Conservation (phyloP, 2,113 vertebrate species). For the Salvator merianae region DNA sequence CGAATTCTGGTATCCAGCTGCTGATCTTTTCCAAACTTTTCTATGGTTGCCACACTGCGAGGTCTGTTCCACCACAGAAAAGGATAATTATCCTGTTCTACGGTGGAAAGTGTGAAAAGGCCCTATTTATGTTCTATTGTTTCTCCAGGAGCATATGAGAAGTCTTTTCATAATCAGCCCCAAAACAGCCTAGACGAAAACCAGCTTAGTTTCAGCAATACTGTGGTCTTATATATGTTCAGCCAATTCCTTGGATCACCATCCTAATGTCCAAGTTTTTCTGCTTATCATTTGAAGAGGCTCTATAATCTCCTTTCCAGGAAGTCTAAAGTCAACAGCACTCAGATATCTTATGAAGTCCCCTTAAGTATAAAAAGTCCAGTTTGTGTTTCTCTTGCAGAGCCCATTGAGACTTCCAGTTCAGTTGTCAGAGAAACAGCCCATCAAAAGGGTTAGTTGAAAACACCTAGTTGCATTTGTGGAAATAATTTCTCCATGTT, state of each 20-base stretch:
- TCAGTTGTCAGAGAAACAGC: conserved; percentile 11
- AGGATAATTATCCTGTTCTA: too few relatives aligned
- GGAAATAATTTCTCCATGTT: conserved; percentile 13
- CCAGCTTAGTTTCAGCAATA: too few relatives aligned
- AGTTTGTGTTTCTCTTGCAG: conserved; percentile 21
- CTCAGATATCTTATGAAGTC: not conserved
- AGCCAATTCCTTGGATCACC: not conserved
- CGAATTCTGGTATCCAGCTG: too few relatives aligned
- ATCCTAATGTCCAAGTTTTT: not conserved
- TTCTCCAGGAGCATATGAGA: too few relatives aligned
- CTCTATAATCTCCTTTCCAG: not conserved
- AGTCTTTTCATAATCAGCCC: too few relatives aligned
- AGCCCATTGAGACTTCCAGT: not conserved
- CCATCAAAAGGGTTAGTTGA: not conserved
- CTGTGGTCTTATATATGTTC: not conserved
- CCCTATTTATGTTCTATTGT: too few relatives aligned
- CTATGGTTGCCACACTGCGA: too few relatives aligned
- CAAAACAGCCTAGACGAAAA: too few relatives aligned
- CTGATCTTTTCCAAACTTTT: too few relatives aligned
- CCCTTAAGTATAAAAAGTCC: not conserved
- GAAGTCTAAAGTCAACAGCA: not conserved
- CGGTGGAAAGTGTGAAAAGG: too few relatives aligned
- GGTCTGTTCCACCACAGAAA: too few relatives aligned
- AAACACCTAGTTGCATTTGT: not conserved
- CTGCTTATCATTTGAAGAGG: not conserved